Evolutionary conservation across 2,113 vertebrate genomes (phyloP), one percentile per base, ranked within the genome.

Genomic region (Ailuropoda melanoleuca): DNA sequence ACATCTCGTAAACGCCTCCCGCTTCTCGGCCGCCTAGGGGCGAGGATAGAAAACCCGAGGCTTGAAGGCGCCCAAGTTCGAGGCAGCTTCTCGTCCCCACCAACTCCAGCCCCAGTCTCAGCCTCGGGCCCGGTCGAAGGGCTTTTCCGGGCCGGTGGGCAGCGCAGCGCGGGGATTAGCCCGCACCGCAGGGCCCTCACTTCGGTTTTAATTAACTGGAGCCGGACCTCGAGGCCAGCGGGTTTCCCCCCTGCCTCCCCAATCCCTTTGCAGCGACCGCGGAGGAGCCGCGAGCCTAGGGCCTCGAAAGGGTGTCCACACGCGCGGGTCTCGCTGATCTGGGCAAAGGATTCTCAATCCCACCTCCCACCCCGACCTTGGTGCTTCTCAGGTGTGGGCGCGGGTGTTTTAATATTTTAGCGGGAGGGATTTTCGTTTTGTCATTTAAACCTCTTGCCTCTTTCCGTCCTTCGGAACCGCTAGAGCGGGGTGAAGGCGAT

Each of bases 191-290:
- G 97, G 98, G 92, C 92, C 83, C 86, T 93, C 10, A 72, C 74
- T 74, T 70, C 9, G 29, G 84, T 88, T 92, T 97, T 98, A 96
- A 98, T 98, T 95, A 98, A 96, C 96, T 78, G 92, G 89, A 92
- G 95, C 74, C 31, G 43, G 86, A 93, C 77, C 93, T 78, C 46
- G 19, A 75, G 86, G 92, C 62, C 83, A 1, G 81, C n/a, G 48
- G 56, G 83, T 55, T 15, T 6, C 53, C 4, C 29, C 21, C 74
- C 34, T 53, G 24, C 78, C 60, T 56, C 70, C 82, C 86, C 26
- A 81, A 0, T n/a, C 46, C 70, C 34, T 43, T 14, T n/a, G 58
- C 46, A 37, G 83, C 11, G n/a, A 23, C n/a, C 2, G 18, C 8
- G 6, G 74, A 85, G 87, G 48, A 74, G 7, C 19, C 7, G 21